Evolutionary conservation across 2,797 vertebrate species (phyloP).

Genomic region (Fringilla coelebs): DNA sequence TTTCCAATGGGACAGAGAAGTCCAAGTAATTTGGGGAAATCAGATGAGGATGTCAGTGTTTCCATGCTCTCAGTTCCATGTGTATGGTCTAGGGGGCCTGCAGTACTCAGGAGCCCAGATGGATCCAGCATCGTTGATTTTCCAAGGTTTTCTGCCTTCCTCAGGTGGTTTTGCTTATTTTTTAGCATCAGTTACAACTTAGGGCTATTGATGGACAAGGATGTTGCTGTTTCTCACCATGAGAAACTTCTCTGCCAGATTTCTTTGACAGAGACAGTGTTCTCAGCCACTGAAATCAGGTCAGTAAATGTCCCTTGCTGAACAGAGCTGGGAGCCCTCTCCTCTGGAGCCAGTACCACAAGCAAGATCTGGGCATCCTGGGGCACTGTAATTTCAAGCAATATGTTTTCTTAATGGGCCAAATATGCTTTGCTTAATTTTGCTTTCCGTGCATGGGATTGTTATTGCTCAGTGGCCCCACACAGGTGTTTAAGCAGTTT

Average conservation of each 20-base stretch:
- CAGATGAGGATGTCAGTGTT: background rate
- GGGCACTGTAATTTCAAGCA: constrained; percentile 23
- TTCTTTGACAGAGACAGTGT: background rate
- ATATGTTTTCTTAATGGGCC: constrained; percentile 60
- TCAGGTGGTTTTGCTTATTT: background rate
- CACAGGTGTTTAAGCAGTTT: constrained; percentile 22
- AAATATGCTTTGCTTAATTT: constrained; percentile 14
- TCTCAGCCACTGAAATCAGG: background rate
- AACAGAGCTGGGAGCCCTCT: background rate
- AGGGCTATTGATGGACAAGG: background rate
- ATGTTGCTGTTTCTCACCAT: background rate
- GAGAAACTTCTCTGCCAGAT: background rate
- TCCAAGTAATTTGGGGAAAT: background rate
- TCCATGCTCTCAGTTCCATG: accelerated
- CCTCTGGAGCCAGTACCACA: background rate
- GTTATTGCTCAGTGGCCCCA: constrained; percentile 49
- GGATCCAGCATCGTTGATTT: background rate
- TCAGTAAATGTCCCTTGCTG: background rate
- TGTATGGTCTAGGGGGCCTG: background rate
- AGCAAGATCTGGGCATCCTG: background rate
- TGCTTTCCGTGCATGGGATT: background rate
- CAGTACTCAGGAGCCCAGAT: background rate
- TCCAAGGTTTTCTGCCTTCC: background rate
- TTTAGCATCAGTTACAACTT: background rate
- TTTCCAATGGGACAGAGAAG: background rate